These are phyloP conservation scores for Myanophis thanlyinensis DNA, from an alignment of 2,113 vertebrate species.

Conservation along the genomic window DNA sequence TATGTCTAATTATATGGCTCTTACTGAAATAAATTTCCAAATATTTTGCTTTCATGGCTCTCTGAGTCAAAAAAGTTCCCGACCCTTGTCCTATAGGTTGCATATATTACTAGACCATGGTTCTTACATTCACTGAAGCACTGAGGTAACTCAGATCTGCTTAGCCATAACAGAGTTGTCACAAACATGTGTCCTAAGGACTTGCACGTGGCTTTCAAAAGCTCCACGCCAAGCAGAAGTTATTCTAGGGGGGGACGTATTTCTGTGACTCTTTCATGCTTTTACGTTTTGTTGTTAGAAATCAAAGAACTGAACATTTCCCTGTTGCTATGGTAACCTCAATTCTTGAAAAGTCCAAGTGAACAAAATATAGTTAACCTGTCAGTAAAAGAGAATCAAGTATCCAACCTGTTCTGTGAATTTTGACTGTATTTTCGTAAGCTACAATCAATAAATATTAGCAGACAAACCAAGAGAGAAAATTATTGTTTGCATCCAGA, in stretches of 20 bases:
- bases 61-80: too few species aligned
- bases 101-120: not conserved
- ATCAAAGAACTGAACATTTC: not conserved
- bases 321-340: constrained; percentile 11
- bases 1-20: too few species aligned
- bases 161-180: not conserved
- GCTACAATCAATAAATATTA: not conserved
- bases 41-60: too few species aligned
- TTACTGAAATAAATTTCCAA: too few species aligned
- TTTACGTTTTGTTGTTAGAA: not conserved
- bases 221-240: not conserved
- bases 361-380: not conserved
- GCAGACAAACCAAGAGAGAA: not conserved
- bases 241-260: not conserved
- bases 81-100: not conserved
- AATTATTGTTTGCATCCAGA: not conserved
- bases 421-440: constrained; percentile 1
- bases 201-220: not conserved
- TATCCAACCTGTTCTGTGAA: not conserved
- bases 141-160: not conserved
- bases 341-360: not conserved
- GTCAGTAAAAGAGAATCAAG: not conserved
- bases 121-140: not conserved
- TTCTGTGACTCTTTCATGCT: not conserved
- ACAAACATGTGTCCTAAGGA: not conserved